phyloP scores from a whole-genome alignment of 2,797 vertebrate species.

The Phrynocephalus guinanensis region DNA sequence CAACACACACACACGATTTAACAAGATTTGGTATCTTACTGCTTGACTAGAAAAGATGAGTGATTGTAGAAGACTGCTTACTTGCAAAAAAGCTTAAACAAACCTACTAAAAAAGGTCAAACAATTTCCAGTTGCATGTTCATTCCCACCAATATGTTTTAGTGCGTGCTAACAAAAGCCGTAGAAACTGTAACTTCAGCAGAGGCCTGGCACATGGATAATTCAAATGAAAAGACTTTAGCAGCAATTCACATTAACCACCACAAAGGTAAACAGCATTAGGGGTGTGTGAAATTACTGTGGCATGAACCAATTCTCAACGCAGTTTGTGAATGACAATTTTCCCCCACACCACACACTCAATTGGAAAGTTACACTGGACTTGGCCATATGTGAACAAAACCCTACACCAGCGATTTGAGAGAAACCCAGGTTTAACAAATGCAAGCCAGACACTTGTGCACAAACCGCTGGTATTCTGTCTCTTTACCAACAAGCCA shows the following conservation, averaged over 20 bases:
- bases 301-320: no score
- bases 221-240: background rate
- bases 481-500: no score
- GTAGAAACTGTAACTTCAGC: background rate
- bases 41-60: background rate
- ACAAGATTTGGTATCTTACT: background rate
- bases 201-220: background rate
- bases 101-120: slow-evolving; percentile 28
- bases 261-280: background rate
- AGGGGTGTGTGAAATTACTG: background rate
- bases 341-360: no score
- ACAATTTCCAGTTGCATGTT: background rate
- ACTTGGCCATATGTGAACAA: no score
- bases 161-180: background rate
- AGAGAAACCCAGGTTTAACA: no score
- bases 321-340: background rate
- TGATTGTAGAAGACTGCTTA: background rate
- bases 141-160: background rate
- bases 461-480: no score
- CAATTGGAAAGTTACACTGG: no score
- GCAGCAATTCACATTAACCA: background rate
- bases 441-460: no score
- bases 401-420: no score
- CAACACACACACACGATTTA: background rate
- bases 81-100: background rate